phyloP scores from a whole-genome alignment of 2,113 vertebrate species.

The Hippocampus zosterae region DNA sequence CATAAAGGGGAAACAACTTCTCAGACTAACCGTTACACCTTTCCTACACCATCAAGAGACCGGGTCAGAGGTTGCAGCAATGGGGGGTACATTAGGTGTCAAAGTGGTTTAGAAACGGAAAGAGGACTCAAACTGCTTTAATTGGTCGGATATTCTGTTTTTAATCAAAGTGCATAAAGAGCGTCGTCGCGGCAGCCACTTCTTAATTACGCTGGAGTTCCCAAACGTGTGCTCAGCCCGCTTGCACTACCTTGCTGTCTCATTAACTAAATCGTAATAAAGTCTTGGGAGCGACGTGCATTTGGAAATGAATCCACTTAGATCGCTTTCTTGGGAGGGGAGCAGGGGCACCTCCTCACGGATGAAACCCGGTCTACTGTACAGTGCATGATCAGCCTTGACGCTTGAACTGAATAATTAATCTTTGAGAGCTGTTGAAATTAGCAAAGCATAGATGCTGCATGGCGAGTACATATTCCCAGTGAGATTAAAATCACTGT shows the following conservation, averaged over 20 bases:
- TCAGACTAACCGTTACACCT: slow-evolving; percentile 45
- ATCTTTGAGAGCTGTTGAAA: slow-evolving; percentile 49
- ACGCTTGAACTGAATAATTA: slow-evolving; percentile 59
- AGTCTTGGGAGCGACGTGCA: slow-evolving; percentile 67
- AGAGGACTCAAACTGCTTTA: slow-evolving; percentile 52
- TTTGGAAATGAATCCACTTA: slow-evolving; percentile 70
- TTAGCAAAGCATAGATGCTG: slow-evolving; percentile 35
- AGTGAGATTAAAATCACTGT: not conserved
- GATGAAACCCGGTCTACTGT: slow-evolving; percentile 52
- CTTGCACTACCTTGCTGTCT: slow-evolving; percentile 55
- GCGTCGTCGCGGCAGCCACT: slow-evolving; percentile 55
- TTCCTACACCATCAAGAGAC: slow-evolving; percentile 35
- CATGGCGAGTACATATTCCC: slow-evolving; percentile 6
- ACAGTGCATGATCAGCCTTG: slow-evolving; percentile 34
- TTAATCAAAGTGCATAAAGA: slow-evolving; percentile 70
- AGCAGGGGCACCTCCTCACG: slow-evolving; percentile 34
- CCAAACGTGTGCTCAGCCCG: slow-evolving; percentile 63
- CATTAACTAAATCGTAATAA: slow-evolving; percentile 74
- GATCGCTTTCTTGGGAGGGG: slow-evolving; percentile 59
- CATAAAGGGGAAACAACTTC: slow-evolving; percentile 64
- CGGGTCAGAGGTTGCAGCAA: not conserved
- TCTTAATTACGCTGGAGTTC: slow-evolving; percentile 72
- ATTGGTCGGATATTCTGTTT: slow-evolving; percentile 68
- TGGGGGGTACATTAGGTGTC: slow-evolving; percentile 8
- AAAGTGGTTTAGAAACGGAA: slow-evolving; percentile 17